Base-by-base conservation (phyloP, 1,140 invertebrate species). In the Drosophila trapezifrons region DNA sequence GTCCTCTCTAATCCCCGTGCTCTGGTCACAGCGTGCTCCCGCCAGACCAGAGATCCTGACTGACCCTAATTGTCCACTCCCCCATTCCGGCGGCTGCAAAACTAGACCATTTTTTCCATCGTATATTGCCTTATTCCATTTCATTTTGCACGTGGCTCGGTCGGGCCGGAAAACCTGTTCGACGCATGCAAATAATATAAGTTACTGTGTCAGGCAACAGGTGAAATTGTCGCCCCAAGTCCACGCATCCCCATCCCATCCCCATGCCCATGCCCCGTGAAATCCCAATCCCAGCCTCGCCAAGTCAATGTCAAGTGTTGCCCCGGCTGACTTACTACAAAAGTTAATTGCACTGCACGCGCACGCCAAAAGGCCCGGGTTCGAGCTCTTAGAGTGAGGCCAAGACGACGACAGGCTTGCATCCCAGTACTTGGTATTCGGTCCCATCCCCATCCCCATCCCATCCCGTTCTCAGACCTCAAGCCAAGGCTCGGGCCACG, bases 121-220 rank as follows among this genome's bases (percentile, higher is more conserved):
- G n/a, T n/a, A 17, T 22, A 38, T 25, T 20, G 6, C 10, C 7
- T 35, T 42, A 13, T 8, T 66, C 13, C 27, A 17, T 18, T 32
- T 29, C 20, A 10, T 3, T 18, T 29, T 70, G 63, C 66, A 69
- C 63, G 66, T 56, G 63, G 66, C 66, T 10, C 7, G 13, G 22
- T 3, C 29, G n/a, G 37, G 25, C 20, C 1, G 9, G 7, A n/a
- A 66, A 72, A 72, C 69, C 69, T 35, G 69, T 72, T 72, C 27
- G 20, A 38, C 9, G 73, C 83, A 86, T 86, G 83, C 83, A 86
- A 86, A 86, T 90, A 86, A 89, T 89, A 89, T 91, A 90, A 91
- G 90, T 91, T 91, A 91, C 90, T 91, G 90, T 91, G 90, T 91
- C 90, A 91, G 63, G 62, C 56, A 89, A 89, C 84, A 91, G 90